phyloP scores from a whole-genome alignment of 1,140 invertebrate genomes.

The Drosophila watanabei region DNA sequence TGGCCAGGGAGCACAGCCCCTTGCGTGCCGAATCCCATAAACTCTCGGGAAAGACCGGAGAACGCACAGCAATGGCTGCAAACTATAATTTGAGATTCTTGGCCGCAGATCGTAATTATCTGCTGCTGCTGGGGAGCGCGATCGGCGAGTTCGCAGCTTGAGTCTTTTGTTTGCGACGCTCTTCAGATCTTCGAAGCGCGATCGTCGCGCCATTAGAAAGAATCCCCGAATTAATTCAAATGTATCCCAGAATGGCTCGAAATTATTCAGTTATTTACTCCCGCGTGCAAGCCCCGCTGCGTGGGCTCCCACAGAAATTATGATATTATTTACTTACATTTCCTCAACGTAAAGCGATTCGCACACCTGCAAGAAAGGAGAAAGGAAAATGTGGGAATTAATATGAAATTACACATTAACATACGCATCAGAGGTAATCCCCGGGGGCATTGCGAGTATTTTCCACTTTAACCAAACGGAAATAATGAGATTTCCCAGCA shows the following conservation, averaged over 20 bases:
- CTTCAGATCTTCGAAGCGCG: slow-evolving; percentile 10
- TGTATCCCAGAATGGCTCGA: slow-evolving; percentile 15
- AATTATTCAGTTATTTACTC: slow-evolving; percentile 43
- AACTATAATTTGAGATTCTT: slow-evolving; percentile 64
- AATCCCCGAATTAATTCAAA: slow-evolving; percentile 61
- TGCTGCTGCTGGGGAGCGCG: slow-evolving; percentile 23
- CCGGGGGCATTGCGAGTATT: slow-evolving; percentile 5
- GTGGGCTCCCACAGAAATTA: slow-evolving; percentile 40
- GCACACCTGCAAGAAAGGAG: slow-evolving; percentile 9
- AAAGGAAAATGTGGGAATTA: slow-evolving; percentile 19
- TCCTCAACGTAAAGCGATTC: slow-evolving; percentile 36
- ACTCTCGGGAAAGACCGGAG: slow-evolving; percentile 18
- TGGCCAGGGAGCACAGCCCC: slow-evolving; percentile 14
- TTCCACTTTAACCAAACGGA: slow-evolving; percentile 1
- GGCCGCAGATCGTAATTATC: slow-evolving; percentile 59
- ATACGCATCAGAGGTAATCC: slow-evolving; percentile 34
- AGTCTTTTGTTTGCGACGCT: slow-evolving; percentile 55
- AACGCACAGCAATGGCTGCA: slow-evolving; percentile 48
- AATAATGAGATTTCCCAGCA: slow-evolving; percentile 20
- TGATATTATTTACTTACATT: slow-evolving; percentile 69
- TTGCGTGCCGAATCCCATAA: slow-evolving; percentile 71
- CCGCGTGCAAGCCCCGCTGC: slow-evolving; percentile 21
- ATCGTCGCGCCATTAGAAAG: slow-evolving; percentile 12
- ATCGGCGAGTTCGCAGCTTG: slow-evolving; percentile 61
- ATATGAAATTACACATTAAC: slow-evolving; percentile 36